Base-by-base conservation (phyloP, 2,113 vertebrate species). In the Trinectes maculatus region DNA sequence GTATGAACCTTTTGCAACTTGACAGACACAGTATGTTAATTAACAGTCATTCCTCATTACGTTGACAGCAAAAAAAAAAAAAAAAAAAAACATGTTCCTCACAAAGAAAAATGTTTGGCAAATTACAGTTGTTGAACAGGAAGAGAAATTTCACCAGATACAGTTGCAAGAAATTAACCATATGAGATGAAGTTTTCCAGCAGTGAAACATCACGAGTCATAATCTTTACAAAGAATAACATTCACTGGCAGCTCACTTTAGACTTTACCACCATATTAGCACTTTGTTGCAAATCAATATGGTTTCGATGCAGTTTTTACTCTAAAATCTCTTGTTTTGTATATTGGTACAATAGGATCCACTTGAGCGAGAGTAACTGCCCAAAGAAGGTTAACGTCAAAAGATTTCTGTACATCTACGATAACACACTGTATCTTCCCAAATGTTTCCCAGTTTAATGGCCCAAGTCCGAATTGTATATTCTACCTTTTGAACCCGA, bases 301-400 rank as follows among this genome's bases (percentile, higher is more conserved):
- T 65, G 56, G 31, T 55, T 33, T 54, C 33, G 64, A 52, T 37
- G 39, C n/a, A 48, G 33, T 9, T 40, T 62, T 40, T 43, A 40
- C 13, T 9, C 9, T 19, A 39, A 64, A 52, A 48, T 34, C 44
- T 60, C 12, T 28, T 5, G 8, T 56, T 63, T 48, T 46, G 40
- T 24, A 56, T 55, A 43, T 9, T 16, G 21, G 25, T 12, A 48
- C 59, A 48, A 25, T 43, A 49, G 25, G 53, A 48, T 64, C 26
- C 9, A 39, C 42, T 55, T 3, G 34, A 25, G 16, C 36, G 63
- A 44, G 37, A 63, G 49, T 39, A 48, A 61, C 2, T 1, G 21
- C 51, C 51, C 2, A n/a, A 47, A 57, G 36, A 47, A 57, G 36
- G 69, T 33, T 51, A 28, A 26, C 37, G 40, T 33, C 2, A 19